Evolutionary conservation across 2,888 invertebrate genomes (phyloP).

Genomic region (Nomada lathburiana): DNA sequence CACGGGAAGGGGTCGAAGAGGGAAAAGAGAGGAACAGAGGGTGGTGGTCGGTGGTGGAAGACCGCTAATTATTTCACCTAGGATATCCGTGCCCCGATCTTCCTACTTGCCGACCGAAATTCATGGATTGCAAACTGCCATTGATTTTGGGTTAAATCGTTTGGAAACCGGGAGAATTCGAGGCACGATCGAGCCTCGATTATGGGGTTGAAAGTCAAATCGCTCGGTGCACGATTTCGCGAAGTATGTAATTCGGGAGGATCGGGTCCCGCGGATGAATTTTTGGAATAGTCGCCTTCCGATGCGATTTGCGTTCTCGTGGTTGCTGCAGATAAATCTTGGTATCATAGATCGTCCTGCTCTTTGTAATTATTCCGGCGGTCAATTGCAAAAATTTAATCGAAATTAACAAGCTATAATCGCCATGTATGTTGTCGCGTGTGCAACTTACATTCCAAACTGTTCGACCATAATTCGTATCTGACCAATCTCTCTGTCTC

Average conservation of each 20-base stretch:
- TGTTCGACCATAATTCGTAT: no score
- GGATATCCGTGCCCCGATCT: conserved; percentile 39
- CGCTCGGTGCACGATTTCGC: neutral
- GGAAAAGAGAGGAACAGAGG: neutral
- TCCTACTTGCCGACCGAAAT: conserved; percentile 22
- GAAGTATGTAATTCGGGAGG: neutral
- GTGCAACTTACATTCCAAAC: no score
- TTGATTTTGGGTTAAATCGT: conserved; percentile 52
- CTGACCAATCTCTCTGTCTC: no score
- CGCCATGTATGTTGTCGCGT: no score
- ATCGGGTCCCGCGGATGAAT: neutral
- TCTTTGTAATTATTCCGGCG: no score
- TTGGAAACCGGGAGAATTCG: conserved; percentile 23
- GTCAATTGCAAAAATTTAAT: no score
- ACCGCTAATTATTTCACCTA: conserved; percentile 62
- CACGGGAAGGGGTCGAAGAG: neutral
- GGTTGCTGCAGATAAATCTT: neutral
- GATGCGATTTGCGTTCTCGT: neutral
- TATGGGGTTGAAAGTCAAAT: neutral
- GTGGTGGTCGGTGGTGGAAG: conserved; percentile 28
- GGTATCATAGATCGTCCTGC: no score
- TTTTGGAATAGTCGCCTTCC: neutral
- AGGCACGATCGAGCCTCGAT: neutral
- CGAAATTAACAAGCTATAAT: no score
- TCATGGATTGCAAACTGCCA: conserved; percentile 26